phyloP scores from a whole-genome alignment of 2,113 vertebrate species.

The rabbit (Oryctolagus cuniculus) region mOryCun1.1 NC_091436.1:49202501-49203000 shows the following conservation, averaged over 20 bases:
- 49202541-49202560: not conserved
- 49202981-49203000: constrained; percentile 78
- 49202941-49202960: constrained; percentile 79
- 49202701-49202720: constrained; percentile 15
- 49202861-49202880: not conserved
- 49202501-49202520: not conserved
- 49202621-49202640: not conserved
- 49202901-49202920: constrained; percentile 60
- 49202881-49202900: constrained; percentile 60
- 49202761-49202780: not conserved
- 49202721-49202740: constrained; percentile 23
- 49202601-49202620: not conserved
- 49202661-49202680: not conserved
- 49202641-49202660: not conserved
- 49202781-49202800: not conserved
- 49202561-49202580: not conserved
- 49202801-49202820: not conserved
- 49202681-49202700: not conserved
- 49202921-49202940: constrained; percentile 61
- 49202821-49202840: not conserved
- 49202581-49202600: not conserved
- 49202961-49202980: constrained; percentile 35
- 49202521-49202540: not conserved
- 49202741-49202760: not conserved
- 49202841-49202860: not conserved